Evolutionary conservation across 2,888 invertebrate species (phyloP).

Genomic region (Euspilapteryx auroguttella): DNA sequence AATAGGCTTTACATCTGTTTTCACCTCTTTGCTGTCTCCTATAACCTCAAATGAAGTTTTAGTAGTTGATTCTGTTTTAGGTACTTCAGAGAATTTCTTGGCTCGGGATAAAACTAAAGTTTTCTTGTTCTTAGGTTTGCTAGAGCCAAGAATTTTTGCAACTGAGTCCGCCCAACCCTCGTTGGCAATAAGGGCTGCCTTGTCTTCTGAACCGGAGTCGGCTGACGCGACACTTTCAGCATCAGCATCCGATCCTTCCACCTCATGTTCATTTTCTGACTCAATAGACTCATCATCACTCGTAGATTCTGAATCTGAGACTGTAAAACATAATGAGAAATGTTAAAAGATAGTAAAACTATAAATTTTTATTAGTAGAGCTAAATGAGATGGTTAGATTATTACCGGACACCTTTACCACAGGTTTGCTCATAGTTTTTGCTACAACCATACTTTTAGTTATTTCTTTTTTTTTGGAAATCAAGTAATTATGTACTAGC

Average conservation of each 20-base stretch:
- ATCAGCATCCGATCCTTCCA: conserved; percentile 8
- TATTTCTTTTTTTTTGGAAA: too few relatives aligned
- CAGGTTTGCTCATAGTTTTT: conserved; percentile 24
- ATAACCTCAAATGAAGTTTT: conserved; percentile 70
- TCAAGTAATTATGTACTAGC: too few relatives aligned
- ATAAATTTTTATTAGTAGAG: conserved; percentile 5
- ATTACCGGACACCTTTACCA: conserved; percentile 31
- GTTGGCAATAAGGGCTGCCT: conserved; percentile 44
- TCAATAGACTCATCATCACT: conserved; percentile 21
- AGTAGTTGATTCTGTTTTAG: conserved; percentile 39
- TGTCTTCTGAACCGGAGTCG: conserved; percentile 10
- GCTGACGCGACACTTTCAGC: conserved; percentile 14
- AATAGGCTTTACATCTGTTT: conserved; percentile 30
- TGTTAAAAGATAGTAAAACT: conserved; percentile 1
- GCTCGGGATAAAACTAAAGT: conserved; percentile 77
- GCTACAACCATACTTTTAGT: conserved; percentile 21
- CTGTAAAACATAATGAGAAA: conserved; percentile 11
- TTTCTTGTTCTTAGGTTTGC: conserved; percentile 75
- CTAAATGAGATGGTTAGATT: conserved; percentile 1
- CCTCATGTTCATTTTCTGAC: conserved; percentile 21
- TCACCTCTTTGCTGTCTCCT: conserved; percentile 53
- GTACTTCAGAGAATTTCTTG: conserved; percentile 66
- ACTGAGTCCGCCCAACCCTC: conserved; percentile 83
- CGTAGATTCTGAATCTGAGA: conserved; percentile 28
- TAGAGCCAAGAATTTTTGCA: conserved; percentile 74